Conservation (phyloP, 1,140 invertebrate genomes). For the Oryctes rhinoceros region DNA sequence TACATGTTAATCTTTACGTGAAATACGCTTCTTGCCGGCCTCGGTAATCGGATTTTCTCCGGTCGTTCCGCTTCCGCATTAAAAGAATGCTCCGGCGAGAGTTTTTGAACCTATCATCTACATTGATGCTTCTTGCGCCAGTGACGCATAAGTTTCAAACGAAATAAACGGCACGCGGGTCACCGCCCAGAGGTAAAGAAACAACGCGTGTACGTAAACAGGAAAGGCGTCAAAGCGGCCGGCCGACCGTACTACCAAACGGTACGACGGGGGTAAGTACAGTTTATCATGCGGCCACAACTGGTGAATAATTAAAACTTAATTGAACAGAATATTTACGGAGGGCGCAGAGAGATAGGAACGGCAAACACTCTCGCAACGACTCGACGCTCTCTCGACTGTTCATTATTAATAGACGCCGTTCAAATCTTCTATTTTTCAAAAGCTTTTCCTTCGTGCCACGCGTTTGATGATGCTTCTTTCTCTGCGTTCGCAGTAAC, state of each 20-base stretch:
- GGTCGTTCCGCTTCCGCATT: no score
- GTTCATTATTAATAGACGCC: constrained; percentile 30
- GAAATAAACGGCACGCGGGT: not conserved
- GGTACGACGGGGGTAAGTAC: constrained; percentile 12
- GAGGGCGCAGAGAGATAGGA: constrained; percentile 13
- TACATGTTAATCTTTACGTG: no score
- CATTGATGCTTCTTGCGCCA: not conserved
- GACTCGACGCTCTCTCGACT: not conserved
- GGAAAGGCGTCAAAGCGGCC: constrained; percentile 6
- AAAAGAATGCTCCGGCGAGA: no score
- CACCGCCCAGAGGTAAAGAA: constrained; percentile 1
- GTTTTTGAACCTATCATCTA: no score
- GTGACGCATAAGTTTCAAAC: not conserved
- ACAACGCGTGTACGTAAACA: constrained; percentile 31
- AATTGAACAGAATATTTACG: constrained; percentile 37
- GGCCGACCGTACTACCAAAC: not conserved
- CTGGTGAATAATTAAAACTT: constrained; percentile 34
- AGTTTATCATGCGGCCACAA: constrained; percentile 25
- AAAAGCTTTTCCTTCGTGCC: not conserved
- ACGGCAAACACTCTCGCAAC: constrained; percentile 8
- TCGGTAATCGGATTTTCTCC: no score
- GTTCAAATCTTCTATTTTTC: constrained; percentile 27
- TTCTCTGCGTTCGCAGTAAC: not conserved
- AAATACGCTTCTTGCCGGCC: no score
- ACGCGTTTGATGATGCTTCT: not conserved